phyloP scores from a whole-genome alignment of 2,113 vertebrate genomes.

The Chaenogobius annularis region DNA sequence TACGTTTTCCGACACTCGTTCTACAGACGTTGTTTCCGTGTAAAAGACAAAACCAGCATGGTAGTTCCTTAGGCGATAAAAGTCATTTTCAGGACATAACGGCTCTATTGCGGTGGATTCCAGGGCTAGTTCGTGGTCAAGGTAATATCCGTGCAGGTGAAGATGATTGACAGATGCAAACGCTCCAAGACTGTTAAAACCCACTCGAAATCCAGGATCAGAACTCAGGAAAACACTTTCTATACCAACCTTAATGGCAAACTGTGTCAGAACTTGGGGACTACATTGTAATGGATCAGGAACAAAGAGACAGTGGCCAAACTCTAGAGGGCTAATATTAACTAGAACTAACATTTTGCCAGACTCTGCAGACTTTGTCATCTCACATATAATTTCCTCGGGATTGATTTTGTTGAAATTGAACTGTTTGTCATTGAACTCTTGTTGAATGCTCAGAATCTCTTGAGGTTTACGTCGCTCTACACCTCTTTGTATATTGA shows the following conservation, averaged over 20 bases:
- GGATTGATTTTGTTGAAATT: conserved; percentile 84
- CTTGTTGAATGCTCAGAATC: conserved; percentile 81
- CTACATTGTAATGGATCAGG: conserved; percentile 76
- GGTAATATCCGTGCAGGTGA: conserved; percentile 89
- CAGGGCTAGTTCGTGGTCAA: conserved; percentile 76
- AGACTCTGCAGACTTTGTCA: conserved; percentile 46
- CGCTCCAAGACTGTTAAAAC: conserved; percentile 92
- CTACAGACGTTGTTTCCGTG: conserved; percentile 50
- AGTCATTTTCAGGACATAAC: conserved; percentile 62
- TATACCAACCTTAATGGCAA: conserved; percentile 70
- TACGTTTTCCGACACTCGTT: conserved; percentile 57
- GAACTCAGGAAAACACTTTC: conserved; percentile 85
- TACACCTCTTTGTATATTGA: conserved; percentile 81
- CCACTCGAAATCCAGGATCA: conserved; percentile 83
- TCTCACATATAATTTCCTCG: conserved; percentile 82
- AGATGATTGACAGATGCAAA: conserved; percentile 93
- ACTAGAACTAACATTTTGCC: conserved; percentile 74
- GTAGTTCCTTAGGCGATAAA: conserved; percentile 71
- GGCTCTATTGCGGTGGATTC: conserved; percentile 73
- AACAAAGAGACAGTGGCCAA: conserved; percentile 88
- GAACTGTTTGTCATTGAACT: conserved; percentile 81
- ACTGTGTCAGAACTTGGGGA: conserved; percentile 80
- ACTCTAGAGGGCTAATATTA: conserved; percentile 88
- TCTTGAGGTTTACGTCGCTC: conserved; percentile 85
- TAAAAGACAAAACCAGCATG: conserved; percentile 86